phyloP scores from a whole-genome alignment of 2,888 invertebrate species.

The Andricus curvator region DNA sequence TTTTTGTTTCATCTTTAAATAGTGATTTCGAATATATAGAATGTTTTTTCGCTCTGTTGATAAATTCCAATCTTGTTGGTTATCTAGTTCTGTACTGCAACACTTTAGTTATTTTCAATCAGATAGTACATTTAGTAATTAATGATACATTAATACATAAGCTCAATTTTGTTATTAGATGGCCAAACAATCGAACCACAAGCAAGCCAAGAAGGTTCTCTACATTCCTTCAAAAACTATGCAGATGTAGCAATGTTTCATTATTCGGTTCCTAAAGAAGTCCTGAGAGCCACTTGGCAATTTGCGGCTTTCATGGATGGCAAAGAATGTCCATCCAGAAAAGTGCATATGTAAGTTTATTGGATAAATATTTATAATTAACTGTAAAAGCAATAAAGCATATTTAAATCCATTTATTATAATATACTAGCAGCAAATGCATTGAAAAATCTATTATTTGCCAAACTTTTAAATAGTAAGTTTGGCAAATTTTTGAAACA shows the following conservation, averaged over 20 bases:
- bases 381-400: background rate
- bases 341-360: constrained; percentile 77
- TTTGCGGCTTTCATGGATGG: constrained; percentile 79
- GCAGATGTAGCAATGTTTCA: constrained; percentile 79
- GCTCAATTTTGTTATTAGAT: background rate
- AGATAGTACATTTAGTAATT: background rate
- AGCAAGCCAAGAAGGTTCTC: constrained; percentile 78
- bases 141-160: background rate
- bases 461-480: too few relatives aligned
- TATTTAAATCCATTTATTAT: background rate
- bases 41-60: too few relatives aligned
- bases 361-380: background rate
- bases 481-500: too few relatives aligned
- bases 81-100: too few relatives aligned
- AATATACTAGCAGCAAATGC: background rate
- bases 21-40: too few relatives aligned
- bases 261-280: constrained; percentile 78
- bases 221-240: constrained; percentile 78
- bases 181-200: constrained; percentile 67
- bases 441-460: too few relatives aligned
- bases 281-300: constrained; percentile 79
- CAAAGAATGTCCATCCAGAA: constrained; percentile 74
- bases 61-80: too few relatives aligned
- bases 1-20: too few relatives aligned
- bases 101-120: background rate